A percentile compares a stretch with the other conserved stretches of the same genome.
These are phyloP conservation scores for Okapia johnstoni DNA, from an alignment of 2,113 vertebrate genomes.

Conservation along the genomic window DNA sequence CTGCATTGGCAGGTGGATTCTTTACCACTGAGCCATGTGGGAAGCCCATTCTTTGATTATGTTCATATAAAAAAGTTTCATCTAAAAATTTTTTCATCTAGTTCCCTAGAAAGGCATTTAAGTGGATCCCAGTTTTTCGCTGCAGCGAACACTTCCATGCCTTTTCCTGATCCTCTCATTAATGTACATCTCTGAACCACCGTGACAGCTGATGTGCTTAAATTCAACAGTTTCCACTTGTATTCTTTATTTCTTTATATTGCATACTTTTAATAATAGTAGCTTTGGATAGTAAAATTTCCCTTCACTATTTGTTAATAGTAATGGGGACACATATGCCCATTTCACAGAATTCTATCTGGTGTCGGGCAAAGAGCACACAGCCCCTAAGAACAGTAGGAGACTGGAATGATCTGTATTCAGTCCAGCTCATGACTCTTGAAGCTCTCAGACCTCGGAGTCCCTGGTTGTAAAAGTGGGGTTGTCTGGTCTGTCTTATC, in stretches of 20 bases:
- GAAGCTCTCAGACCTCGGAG: neutral
- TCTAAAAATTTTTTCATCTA: neutral
- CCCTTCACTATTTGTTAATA: neutral
- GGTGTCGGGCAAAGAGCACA: neutral
- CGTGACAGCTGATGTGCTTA: neutral
- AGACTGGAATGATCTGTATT: neutral
- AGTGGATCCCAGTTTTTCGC: neutral
- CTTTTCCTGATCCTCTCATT: neutral
- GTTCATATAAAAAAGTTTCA: neutral
- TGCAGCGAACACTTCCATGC: neutral
- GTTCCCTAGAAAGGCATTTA: neutral
- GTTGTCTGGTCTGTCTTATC: neutral
- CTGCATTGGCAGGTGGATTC: neutral
- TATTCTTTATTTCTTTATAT: neutral
- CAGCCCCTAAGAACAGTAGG: neutral
- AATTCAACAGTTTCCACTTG: neutral
- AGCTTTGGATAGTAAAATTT: neutral
- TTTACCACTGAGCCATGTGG: neutral
- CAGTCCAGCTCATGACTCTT: neutral
- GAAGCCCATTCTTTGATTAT: neutral
- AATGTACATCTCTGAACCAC: neutral
- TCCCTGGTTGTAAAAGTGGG: neutral
- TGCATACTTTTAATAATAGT: neutral
- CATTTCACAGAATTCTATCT: neutral
- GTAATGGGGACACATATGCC: neutral